Conservation (phyloP, 2,797 vertebrate genomes). For the Pogonophryne albipinna region DNA sequence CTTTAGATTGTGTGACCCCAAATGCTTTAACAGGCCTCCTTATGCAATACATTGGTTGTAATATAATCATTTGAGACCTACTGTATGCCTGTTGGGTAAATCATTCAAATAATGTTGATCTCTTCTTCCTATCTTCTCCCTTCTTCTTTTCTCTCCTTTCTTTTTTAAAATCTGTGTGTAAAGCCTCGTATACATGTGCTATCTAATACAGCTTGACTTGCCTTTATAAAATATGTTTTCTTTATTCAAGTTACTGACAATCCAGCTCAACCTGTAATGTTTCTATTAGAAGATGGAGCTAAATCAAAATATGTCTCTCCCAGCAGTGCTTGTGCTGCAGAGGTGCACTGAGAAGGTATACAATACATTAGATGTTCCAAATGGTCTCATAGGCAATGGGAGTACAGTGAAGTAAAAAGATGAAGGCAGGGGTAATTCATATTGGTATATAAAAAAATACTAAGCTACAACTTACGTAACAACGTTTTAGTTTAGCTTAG, state of each 20-base stretch:
- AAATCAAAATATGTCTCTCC: neutral
- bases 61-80: neutral
- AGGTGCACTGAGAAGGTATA: neutral
- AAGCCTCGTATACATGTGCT: neutral
- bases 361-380: neutral
- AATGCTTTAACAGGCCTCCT: neutral
- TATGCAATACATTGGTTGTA: neutral
- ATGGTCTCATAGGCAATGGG: neutral
- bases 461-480: neutral
- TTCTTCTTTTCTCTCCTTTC: neutral
- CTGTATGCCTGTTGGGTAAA: neutral
- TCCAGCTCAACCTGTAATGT: neutral
- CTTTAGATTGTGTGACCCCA: neutral
- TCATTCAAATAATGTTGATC: neutral
- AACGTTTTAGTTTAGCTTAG: neutral
- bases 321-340: neutral
- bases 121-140: neutral
- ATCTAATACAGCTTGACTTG: neutral
- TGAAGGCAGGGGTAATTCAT: neutral
- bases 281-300: neutral
- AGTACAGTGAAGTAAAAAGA: neutral
- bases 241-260: neutral
- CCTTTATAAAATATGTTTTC: neutral
- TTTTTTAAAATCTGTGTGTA: neutral
- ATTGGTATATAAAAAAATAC: neutral